phyloP scores from a whole-genome alignment of 2,113 vertebrate genomes.

The Hippolais icterina region DNA sequence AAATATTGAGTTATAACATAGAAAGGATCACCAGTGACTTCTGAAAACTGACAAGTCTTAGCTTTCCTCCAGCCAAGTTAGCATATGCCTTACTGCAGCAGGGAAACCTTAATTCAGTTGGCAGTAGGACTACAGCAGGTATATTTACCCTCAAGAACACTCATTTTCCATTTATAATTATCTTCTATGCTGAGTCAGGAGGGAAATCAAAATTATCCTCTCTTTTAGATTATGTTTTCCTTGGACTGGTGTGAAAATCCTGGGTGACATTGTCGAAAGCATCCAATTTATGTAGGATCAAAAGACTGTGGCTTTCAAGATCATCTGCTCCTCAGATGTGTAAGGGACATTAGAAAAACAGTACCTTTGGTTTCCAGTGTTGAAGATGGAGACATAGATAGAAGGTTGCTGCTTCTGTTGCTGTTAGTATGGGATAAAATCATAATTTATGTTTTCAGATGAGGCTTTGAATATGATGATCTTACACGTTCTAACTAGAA shows the following conservation, averaged over 20 bases:
- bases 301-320: constrained; percentile 15
- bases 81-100: background rate
- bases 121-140: constrained; percentile 12
- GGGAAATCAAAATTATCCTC: background rate
- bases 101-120: constrained; percentile 1
- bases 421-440: background rate
- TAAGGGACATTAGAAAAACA: constrained; percentile 5
- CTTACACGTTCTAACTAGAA: background rate
- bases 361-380: background rate
- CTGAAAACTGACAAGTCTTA: background rate
- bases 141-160: constrained; percentile 11
- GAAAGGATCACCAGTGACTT: background rate
- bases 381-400: background rate
- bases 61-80: background rate
- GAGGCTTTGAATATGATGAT: background rate
- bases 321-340: background rate
- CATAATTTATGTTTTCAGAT: background rate
- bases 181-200: constrained; percentile 15
- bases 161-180: constrained; percentile 35
- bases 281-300: constrained; percentile 17
- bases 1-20: background rate
- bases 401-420: background rate
- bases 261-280: constrained; percentile 34
- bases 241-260: background rate
- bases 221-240: constrained; percentile 22